Evolutionary conservation across 64 coral and sea anemone species (phyloP).

Genomic region (Stylophora pistillata): DNA sequence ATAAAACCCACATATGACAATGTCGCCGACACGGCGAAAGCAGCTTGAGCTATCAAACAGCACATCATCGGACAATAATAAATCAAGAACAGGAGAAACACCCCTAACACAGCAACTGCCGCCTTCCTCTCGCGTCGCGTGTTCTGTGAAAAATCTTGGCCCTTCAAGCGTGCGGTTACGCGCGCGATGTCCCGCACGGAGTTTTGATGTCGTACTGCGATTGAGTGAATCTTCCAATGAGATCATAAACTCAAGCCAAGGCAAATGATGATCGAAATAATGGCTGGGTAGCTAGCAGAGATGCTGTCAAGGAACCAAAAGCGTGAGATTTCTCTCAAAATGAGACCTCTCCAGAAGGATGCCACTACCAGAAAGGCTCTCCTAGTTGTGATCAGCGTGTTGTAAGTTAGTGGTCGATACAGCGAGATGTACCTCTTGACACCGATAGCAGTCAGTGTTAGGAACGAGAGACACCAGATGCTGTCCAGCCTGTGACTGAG

Average conservation of each 20-base stretch:
- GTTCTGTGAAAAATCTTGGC: not conserved
- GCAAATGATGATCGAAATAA: not conserved
- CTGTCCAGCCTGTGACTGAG: slow-evolving; percentile 13
- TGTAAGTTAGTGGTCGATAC: not conserved
- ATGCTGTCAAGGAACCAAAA: not conserved
- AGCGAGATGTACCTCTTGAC: not conserved
- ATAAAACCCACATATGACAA: slow-evolving; percentile 18
- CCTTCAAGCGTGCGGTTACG: not conserved
- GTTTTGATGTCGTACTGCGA: not conserved
- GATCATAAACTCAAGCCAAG: not conserved
- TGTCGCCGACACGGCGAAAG: slow-evolving; percentile 12
- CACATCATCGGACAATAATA: not conserved
- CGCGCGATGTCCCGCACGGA: not conserved
- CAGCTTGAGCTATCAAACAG: slow-evolving; percentile 10
- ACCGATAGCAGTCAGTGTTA: slow-evolving; percentile 16
- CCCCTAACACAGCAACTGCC: not conserved
- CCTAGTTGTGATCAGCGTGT: not conserved
- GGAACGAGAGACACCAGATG: slow-evolving; percentile 44
- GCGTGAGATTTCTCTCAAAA: not conserved
- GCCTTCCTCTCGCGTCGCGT: not conserved
- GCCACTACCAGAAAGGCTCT: not conserved
- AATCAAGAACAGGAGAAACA: not conserved
- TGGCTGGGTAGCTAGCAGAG: not conserved
- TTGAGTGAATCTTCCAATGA: not conserved
- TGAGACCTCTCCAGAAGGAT: not conserved